Evolutionary conservation across 1,140 invertebrate genomes (phyloP).

Genomic region (Oreohelix idahoensis): DNA sequence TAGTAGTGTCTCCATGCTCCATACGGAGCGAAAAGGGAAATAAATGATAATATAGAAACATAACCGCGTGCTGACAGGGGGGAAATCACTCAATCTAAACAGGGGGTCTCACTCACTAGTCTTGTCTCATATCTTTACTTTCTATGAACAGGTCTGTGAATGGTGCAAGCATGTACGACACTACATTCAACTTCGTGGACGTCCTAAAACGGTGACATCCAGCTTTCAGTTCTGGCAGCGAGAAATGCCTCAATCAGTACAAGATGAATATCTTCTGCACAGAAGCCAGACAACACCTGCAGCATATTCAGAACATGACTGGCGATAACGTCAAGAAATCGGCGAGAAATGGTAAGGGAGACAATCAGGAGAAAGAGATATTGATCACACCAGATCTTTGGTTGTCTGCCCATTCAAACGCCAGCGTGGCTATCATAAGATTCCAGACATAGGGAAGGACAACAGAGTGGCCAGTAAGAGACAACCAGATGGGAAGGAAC

Average conservation of each 20-base stretch:
- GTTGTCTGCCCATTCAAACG: constrained; percentile 33
- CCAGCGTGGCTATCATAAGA: not conserved
- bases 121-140: too few species aligned
- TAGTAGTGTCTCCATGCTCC: too few species aligned
- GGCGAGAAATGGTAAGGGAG: constrained; percentile 8
- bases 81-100: too few species aligned
- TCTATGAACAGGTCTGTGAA: constrained; percentile 86
- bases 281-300: constrained; percentile 89
- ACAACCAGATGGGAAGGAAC: constrained; percentile 20
- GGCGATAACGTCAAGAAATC: constrained; percentile 52
- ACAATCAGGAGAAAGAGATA: constrained; percentile 60
- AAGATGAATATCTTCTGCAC: constrained; percentile 96
- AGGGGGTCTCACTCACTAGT: too few species aligned
- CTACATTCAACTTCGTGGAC: constrained; percentile 92
- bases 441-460: not conserved
- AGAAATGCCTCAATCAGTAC: constrained; percentile 94
- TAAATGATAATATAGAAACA: too few species aligned
- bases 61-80: too few species aligned
- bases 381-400: constrained; percentile 91
- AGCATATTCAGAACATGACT: constrained; percentile 75
- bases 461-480: not conserved
- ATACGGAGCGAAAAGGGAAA: too few species aligned
- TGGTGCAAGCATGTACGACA: constrained; percentile 92
- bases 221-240: constrained; percentile 80
- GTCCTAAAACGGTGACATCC: constrained; percentile 79